Base-by-base conservation (phyloP, 2,113 vertebrate species). In the Toxotes jaculatrix region DNA sequence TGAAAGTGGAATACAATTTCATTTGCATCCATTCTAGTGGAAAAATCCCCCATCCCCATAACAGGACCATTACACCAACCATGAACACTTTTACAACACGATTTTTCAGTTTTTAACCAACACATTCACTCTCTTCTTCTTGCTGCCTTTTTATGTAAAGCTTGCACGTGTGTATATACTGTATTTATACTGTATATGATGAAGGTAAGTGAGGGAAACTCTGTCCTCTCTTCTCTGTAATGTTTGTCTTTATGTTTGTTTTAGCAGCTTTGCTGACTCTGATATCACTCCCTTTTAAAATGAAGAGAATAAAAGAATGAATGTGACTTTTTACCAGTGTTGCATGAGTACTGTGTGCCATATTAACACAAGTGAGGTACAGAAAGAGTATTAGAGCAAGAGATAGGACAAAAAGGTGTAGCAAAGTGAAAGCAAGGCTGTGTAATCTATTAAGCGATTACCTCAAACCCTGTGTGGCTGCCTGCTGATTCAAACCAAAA, bases 131-230 rank as follows among this genome's bases (percentile, higher is more conserved):
- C 9, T 32, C 65, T 55, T 55, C 62, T 80, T 42, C 23, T 45
- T 66, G 47, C 49, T 71, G 71, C 51, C 49, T 79, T 49, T 61
- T 56, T 23, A 34, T 74, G 23, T 73, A 61, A 75, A 81, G 45
- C 61, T 34, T 43, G 66, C 45, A 53, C 82, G 53, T 70, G 51
- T 83, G 84, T 84, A 79, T 63, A 77, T 83, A 78, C 70, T 85
- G 78, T 85, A 71, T 78, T 87, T 86, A 85, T 85, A 65, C 68
- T 89, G 77, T 70, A 63, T 78, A 68, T 79, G 82, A 81, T 77
- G 71, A 70, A 63, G 47, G 56, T 73, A 68, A 75, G 23, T 71
- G 57, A 80, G 62, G 51, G 45, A 84, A 77, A 67, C 36, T 32
- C n/a, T 42, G 55, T 74, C 32, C 4, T 69, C 21, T 68, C 23